Evolutionary conservation across 1,140 invertebrate genomes (phyloP).

Genomic region (Linepithema humile): DNA sequence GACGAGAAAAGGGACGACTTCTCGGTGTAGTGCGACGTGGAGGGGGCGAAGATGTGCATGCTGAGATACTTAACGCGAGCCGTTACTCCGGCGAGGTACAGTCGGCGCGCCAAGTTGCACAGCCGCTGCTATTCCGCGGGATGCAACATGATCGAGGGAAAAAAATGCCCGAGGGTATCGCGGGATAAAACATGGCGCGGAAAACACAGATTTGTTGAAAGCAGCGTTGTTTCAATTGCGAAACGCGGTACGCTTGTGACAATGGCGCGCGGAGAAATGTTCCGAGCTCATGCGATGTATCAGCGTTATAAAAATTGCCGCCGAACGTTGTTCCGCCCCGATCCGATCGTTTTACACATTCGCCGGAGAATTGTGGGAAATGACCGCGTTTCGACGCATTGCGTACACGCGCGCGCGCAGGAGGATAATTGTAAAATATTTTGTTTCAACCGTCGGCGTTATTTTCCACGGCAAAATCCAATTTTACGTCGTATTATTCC

Average conservation of each 20-base stretch:
- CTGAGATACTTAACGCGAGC: slow-evolving; percentile 70
- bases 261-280: slow-evolving; percentile 23
- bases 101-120: slow-evolving; percentile 57
- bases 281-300: neutral
- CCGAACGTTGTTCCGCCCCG: slow-evolving; percentile 19
- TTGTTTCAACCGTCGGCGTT: slow-evolving; percentile 41
- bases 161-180: neutral
- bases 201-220: slow-evolving; percentile 18
- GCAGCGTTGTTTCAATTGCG: slow-evolving; percentile 6
- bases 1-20: neutral
- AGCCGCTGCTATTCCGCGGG: neutral
- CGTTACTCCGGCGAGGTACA: slow-evolving; percentile 66
- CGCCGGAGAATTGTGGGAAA: slow-evolving; percentile 18
- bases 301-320: slow-evolving; percentile 45
- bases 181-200: neutral
- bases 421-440: slow-evolving; percentile 52
- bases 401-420: slow-evolving; percentile 19
- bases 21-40: neutral
- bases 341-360: slow-evolving; percentile 34
- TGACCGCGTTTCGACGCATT: neutral
- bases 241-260: neutral
- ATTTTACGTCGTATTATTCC: slow-evolving; percentile 50
- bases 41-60: slow-evolving; percentile 57
- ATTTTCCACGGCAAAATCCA: slow-evolving; percentile 42
- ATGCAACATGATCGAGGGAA: neutral